These are phyloP conservation scores for Microplitis mediator DNA, from an alignment of 1,140 invertebrate genomes.

Conservation along the genomic window DNA sequence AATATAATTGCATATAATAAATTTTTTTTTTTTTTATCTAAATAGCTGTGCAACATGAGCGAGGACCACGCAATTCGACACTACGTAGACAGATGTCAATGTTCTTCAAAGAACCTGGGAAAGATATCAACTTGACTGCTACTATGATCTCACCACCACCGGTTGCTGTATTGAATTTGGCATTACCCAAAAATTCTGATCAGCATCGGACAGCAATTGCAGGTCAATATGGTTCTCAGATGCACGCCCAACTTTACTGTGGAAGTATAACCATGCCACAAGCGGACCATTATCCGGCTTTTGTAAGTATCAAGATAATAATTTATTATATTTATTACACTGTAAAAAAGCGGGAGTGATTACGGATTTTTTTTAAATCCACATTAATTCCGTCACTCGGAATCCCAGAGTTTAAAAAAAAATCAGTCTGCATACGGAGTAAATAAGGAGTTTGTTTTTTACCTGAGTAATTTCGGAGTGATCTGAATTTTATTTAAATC, in stretches of 20 bases:
- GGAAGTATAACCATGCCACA: slow-evolving; percentile 28
- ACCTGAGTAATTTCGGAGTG: no score
- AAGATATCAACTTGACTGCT: slow-evolving; percentile 40
- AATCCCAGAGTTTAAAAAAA: no score
- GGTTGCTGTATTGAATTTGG: slow-evolving; percentile 62
- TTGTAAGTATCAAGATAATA: no score
- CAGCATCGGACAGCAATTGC: slow-evolving; percentile 33
- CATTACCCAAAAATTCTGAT: slow-evolving; percentile 60
- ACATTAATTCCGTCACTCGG: no score
- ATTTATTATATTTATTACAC: no score
- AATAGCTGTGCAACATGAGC: slow-evolving; percentile 94
- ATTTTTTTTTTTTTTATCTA: slow-evolving; percentile 2
- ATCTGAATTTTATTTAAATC: no score
- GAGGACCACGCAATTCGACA: slow-evolving; percentile 94
- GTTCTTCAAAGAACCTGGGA: slow-evolving; percentile 70
- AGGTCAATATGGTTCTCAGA: slow-evolving; percentile 34
- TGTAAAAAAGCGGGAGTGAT: no score
- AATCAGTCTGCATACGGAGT: no score
- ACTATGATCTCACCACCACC: slow-evolving; percentile 45
- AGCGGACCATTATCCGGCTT: neutral
- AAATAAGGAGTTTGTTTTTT: no score
- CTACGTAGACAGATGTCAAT: slow-evolving; percentile 86
- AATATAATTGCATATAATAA: neutral
- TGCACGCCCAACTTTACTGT: slow-evolving; percentile 44
- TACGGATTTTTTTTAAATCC: no score